Evolutionary conservation across 1,140 invertebrate species (phyloP), one percentile per base, ranked within the genome.

Genomic region (Oryctes rhinoceros): DNA sequence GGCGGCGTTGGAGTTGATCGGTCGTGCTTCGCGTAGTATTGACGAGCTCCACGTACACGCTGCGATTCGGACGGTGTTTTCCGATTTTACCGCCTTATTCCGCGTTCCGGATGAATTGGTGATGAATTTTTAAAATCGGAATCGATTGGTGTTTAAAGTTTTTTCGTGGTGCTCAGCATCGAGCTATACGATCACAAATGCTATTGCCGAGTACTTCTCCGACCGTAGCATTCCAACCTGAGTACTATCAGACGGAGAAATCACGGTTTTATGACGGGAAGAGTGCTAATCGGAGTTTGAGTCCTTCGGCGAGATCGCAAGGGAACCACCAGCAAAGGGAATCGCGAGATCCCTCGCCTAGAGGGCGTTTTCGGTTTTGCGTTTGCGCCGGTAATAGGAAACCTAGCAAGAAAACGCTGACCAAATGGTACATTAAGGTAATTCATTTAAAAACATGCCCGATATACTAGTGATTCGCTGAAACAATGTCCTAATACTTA

Each of bases 401-500:
- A 78, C 81, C 53, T 65, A 84, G 47, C 48, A 79, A 84, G 78
- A 86, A 84, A 76, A 86, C 84, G 6, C 59, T 76, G 15, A 83
- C 87, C 35, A 88, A 88, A 86, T 89, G 88, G 88, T 88, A 89
- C 80, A 85, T 89, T 24, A 89, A 89, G 87, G 88, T 89, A 88
- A 87, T 87, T 62, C 0, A 44, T 30, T 30, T 30, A 30, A 30
- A 30, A 30, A 30, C 24, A 30, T 1, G 24, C 0, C 24, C 24
- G 24, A 30, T 30, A 2, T 30, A 30, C 24, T 30, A 30, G 0
- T 30, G 24, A 30, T 30, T 30, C 24, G 24, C 0, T 30, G 24
- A 30, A 30, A 30, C 24, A 30, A 30, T 30, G 24, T 1, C 24
- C 2, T 30, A 2, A 30, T 0, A 30, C 24, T 30, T 30, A 30